Evolutionary conservation across 2,797 vertebrate genomes (phyloP), one percentile per base, ranked within the genome.

Genomic region (Tangara arthus): DNA sequence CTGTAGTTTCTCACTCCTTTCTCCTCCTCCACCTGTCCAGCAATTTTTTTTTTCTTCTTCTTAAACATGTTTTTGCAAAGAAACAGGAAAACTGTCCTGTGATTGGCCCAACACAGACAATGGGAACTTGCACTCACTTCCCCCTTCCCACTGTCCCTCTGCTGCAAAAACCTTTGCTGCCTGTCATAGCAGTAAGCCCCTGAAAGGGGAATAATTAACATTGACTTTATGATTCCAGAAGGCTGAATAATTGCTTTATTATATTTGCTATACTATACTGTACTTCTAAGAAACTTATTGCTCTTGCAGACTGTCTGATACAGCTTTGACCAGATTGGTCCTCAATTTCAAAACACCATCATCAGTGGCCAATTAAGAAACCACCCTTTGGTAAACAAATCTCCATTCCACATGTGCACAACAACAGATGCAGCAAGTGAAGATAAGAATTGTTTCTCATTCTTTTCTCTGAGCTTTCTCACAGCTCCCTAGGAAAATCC

Each of bases 151-250:
- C 21, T 47, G 6, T 11, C 6, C 5, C 7, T 4, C 15, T 9
- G 5, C 53, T 50, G 21, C 21, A 76, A 63, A 78, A 78, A 3
- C 28, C 21, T 63, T 34, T 66, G 2, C 17, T 18, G 42, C 13
- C n/a, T 55, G 1, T 56, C 1, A 1, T 23, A 56, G 15, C n/a
- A 34, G 7, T 17, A 15, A 56, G n/a, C 14, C 15, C 7, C 15
- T 56, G 13, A 23, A 15, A 0, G 3, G n/a, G 32, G 3, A 34
- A 56, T 34, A 56, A 56, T 7, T 56, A 56, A 9, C 21, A 34
- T 34, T 34, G 55, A 56, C 22, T 34, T 56, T 23, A 34, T 34
- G 10, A 24, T 34, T 24, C 15, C 55, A 56, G 15, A 24, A 56
- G 22, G 10, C 22, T 34, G 55, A 34, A 11, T 24, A 34, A 37